Evolutionary conservation across 1,140 invertebrate species (phyloP).

Genomic region (Proctacanthus coquilletti): DNA sequence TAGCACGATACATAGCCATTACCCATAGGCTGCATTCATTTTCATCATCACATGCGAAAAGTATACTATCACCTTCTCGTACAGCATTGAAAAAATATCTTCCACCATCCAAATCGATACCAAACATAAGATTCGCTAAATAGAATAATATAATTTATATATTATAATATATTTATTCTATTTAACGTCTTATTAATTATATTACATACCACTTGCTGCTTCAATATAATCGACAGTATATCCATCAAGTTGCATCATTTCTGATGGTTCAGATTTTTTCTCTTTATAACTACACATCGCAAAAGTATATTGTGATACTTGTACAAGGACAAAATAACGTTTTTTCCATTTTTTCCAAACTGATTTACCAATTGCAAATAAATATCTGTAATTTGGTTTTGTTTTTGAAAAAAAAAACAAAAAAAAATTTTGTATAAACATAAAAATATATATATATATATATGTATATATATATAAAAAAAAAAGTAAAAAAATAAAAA

Average conservation of each 20-base stretch:
- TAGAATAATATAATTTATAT: constrained; percentile 7
- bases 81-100: constrained; percentile 97
- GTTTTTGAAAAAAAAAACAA: neutral
- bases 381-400: constrained; percentile 58
- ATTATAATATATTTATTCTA: neutral
- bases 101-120: constrained; percentile 75
- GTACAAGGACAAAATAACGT: constrained; percentile 94
- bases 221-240: constrained; percentile 99
- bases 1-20: constrained; percentile 95
- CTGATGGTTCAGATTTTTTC: constrained; percentile 96
- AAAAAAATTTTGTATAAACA: no score
- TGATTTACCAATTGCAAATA: constrained; percentile 89
- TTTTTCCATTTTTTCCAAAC: constrained; percentile 99
- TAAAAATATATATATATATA: no score
- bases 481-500: no score
- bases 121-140: constrained; percentile 74
- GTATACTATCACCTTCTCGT: constrained; percentile 92
- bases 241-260: constrained; percentile 98
- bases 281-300: constrained; percentile 99
- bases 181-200: neutral
- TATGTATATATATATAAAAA: no score
- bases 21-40: constrained; percentile 98
- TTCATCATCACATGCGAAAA: constrained; percentile 95
- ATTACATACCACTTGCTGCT: constrained; percentile 64
- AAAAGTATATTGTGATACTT: constrained; percentile 99